Evolutionary conservation across 2,113 vertebrate genomes (phyloP), one percentile per base, ranked within the genome.

Genomic region (Dascyllus trimaculatus): DNA sequence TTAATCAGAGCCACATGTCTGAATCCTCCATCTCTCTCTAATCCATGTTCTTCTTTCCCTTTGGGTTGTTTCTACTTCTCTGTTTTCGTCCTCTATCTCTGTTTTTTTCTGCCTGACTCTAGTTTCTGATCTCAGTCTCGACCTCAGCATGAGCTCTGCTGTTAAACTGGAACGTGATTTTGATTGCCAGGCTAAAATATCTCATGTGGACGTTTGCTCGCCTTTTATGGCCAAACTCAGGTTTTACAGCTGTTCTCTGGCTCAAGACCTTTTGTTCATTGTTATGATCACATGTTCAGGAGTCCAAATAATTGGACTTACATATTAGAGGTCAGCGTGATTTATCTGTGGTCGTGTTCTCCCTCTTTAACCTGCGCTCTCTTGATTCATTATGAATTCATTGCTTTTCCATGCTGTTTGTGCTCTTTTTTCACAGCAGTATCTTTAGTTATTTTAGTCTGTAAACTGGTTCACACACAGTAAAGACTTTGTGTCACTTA

Each of bases 1-100:
- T 68, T 91, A 94, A 94, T 93, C 80, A 89, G 86, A 87, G 60
- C 87, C 94, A 91, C 65, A 93, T 93, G 90, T 63, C 75, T 69
- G 17, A 6, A 29, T 43, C 1, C 11, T 40, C 11, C 38, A 11
- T 81, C 45, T 79, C 79, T 62, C 24, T 64, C 46, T 56, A 49
- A 22, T 53, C 32, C 11, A n/a, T 70, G 15, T 72, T 45, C 11
- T 4, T 35, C 25, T 26, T 21, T n/a, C 32, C 18, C 40, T 22
- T 25, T 32, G 26, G 46, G 38, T 40, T 40, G 4, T 40, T 53
- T 35, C 46, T 78, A 24, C 45, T 9, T 26, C 38, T 40, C 54
- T 4, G 2, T 59, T 53, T 73, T 35, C 9, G 1, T 57, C 58
- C 68, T 38, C 52, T 40, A 11, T 10, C n/a, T 66, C 25, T 29